These are phyloP conservation scores for Andricus curvator DNA, from an alignment of 2,888 invertebrate species.

Conservation along the genomic window DNA sequence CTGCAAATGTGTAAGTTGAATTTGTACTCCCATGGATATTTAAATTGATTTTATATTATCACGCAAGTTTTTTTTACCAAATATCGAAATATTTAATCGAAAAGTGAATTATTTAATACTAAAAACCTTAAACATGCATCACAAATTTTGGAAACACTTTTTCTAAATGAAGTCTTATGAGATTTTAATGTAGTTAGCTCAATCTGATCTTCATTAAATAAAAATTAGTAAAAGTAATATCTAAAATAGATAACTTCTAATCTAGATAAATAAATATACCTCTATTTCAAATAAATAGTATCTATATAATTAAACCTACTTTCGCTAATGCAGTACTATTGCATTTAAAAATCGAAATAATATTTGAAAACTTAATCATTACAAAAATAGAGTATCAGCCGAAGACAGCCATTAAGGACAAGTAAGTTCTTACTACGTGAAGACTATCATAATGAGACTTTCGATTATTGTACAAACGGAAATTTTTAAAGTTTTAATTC, in stretches of 20 bases:
- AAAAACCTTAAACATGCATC: too few relatives aligned
- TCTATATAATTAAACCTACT: slow-evolving; percentile 19
- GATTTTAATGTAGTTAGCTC: neutral
- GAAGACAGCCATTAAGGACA: slow-evolving; percentile 11
- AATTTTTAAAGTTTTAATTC: neutral
- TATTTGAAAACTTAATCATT: neutral
- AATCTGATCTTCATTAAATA: neutral
- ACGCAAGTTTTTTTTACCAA: neutral
- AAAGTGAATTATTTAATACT: too few relatives aligned
- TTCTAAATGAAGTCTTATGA: neutral
- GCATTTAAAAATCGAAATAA: neutral
- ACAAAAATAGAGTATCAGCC: slow-evolving; percentile 30
- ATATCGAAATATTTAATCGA: too few relatives aligned
- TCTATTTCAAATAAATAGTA: slow-evolving; percentile 7
- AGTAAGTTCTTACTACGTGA: neutral
- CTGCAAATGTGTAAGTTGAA: too few relatives aligned
- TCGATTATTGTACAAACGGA: slow-evolving; percentile 18
- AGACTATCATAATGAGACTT: slow-evolving; percentile 13
- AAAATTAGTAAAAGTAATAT: neutral
- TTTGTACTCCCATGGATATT: too few relatives aligned
- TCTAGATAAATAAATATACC: neutral
- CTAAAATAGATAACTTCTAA: neutral
- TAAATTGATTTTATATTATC: neutral
- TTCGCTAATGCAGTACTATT: neutral
- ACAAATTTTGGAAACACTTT: too few relatives aligned